phyloP scores from a whole-genome alignment of 1,140 invertebrate genomes.

The Platorchestia sp. region DNA sequence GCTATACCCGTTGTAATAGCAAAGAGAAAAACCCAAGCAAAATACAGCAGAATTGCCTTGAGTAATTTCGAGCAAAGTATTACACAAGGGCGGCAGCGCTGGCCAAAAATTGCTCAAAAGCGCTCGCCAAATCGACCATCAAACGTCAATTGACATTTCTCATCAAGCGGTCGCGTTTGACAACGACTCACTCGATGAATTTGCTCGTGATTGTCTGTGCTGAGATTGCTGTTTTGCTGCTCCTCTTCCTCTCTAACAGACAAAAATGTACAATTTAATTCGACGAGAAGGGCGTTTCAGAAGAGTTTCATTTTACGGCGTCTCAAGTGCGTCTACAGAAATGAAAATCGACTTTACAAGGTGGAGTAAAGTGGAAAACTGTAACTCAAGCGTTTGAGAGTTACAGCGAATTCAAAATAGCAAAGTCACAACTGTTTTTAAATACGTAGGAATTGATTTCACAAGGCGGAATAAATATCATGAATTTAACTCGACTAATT shows the following conservation, averaged over 20 bases:
- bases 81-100: neutral
- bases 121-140: conserved; percentile 7
- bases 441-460: too few species aligned
- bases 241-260: neutral
- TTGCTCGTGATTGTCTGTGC: neutral
- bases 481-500: too few species aligned
- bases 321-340: too few species aligned
- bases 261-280: neutral
- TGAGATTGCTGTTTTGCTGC: neutral
- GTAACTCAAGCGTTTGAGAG: too few species aligned
- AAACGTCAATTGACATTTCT: conserved; percentile 41
- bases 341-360: too few species aligned
- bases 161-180: conserved; percentile 39
- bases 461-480: too few species aligned
- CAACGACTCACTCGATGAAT: conserved; percentile 29
- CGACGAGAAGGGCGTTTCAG: too few species aligned
- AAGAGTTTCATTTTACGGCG: too few species aligned
- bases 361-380: too few species aligned
- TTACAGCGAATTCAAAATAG: too few species aligned
- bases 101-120: conserved; percentile 26
- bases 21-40: neutral
- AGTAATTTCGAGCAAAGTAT: neutral
- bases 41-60: neutral
- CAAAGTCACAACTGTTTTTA: too few species aligned
- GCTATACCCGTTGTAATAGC: neutral